Percentiles rank a stretch among this genome's conserved stretches.
Conservation (phyloP, 2,888 invertebrate genomes). For the Psylliodes chrysocephalus region DNA sequence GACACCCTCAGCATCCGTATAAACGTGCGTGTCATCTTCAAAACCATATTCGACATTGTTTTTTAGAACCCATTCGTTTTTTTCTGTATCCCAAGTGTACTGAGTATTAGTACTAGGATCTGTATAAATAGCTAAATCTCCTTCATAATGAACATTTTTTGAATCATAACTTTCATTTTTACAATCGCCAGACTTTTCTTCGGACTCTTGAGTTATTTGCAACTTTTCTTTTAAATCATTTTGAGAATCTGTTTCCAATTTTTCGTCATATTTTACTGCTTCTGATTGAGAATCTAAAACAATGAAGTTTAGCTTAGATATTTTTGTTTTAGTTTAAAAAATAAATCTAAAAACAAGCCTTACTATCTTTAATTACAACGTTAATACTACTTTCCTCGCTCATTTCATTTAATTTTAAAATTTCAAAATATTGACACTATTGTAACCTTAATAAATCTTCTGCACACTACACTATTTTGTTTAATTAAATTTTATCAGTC, state of each 20-base stretch:
- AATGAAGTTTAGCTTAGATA: neutral
- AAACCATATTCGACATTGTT: conserved; percentile 69
- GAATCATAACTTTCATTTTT: conserved; percentile 39
- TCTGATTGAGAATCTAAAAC: neutral
- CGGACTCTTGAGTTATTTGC: neutral
- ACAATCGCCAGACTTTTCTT: conserved; percentile 7
- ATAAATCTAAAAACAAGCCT: no score
- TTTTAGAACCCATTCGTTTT: conserved; percentile 69
- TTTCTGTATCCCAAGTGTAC: conserved; percentile 73
- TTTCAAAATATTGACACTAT: neutral
- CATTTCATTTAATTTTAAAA: conserved; percentile 12
- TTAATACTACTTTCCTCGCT: neutral
- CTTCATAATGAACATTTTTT: conserved; percentile 76
- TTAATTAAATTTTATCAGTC: no score
- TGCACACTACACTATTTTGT: neutral
- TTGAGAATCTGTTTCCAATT: neutral
- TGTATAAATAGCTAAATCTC: conserved; percentile 77
- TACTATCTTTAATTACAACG: neutral
- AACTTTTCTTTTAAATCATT: neutral
- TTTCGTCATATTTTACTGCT: neutral
- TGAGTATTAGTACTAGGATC: conserved; percentile 76
- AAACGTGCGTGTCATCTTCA: conserved; percentile 82
- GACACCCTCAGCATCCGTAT: conserved; percentile 87
- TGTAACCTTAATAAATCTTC: neutral
- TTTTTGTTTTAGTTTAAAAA: neutral